These are phyloP conservation scores for Alviniconcha marisindica DNA, from an alignment of 1,140 invertebrate genomes.

Conservation along the genomic window DNA sequence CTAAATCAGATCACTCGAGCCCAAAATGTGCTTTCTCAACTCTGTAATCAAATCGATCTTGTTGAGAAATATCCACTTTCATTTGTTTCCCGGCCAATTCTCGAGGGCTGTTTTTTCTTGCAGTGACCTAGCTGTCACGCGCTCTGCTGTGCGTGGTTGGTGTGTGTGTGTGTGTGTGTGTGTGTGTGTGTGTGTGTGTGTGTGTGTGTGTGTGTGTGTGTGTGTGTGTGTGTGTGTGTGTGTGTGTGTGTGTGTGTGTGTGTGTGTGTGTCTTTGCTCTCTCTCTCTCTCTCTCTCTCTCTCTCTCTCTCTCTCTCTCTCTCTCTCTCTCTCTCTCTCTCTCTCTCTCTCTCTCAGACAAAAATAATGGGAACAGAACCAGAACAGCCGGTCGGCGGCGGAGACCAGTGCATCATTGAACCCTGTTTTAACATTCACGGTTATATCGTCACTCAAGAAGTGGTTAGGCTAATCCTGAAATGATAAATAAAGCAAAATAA, in stretches of 20 bases:
- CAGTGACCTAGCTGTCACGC: too few relatives aligned
- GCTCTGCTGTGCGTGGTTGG: too few relatives aligned
- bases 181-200: not conserved
- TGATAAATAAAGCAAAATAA: too few relatives aligned
- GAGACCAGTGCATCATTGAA: not conserved
- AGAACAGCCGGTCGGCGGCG: not conserved
- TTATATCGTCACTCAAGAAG: too few relatives aligned
- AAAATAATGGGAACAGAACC: not conserved
- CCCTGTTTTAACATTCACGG: too few relatives aligned
- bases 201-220: constrained; percentile 7
- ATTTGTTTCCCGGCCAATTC: too few relatives aligned
- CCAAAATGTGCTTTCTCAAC: too few relatives aligned
- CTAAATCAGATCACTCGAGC: too few relatives aligned
- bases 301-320: not conserved
- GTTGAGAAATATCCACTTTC: too few relatives aligned
- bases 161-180: not conserved
- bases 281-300: not conserved
- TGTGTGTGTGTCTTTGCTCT: not conserved
- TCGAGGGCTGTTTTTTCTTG: too few relatives aligned
- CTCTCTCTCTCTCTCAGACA: not conserved
- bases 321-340: not conserved
- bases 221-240: constrained; percentile 10
- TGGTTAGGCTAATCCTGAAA: too few relatives aligned
- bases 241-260: constrained; percentile 1
- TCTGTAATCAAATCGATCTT: too few relatives aligned